Base-by-base conservation (phyloP, 1,140 invertebrate species). In the Trichonephila inaurata region DNA sequence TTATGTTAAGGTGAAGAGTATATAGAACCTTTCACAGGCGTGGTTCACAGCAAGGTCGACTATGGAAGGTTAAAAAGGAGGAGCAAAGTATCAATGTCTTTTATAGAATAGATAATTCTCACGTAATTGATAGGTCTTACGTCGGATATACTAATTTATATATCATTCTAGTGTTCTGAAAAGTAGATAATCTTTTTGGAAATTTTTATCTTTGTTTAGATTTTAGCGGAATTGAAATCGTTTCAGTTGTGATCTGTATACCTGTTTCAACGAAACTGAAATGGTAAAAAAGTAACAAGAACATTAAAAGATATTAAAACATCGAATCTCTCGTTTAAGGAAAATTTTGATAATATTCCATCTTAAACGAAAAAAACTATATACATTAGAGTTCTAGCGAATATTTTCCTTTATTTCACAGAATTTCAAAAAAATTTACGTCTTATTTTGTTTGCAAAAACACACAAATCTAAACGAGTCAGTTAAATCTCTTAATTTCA, bases 21-120 rank as follows among this genome's bases (percentile, higher is more conserved):
- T 6, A 77, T 33, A 12, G 72, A 40, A 77, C 14, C 33, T 33
- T 18, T 77, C 72, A 28, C 28, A 77, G 28, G 28, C 28, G 28
- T 69, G 66, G 66, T 69, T 69, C n/a, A 69, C 18, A 33, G 72
- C 72, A 77, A 77, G 72, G 72, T 77, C 72, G 33, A 19, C 72
- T 40, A 77, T 19, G 72, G 18, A 40, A 77, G 28, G 72, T 28
- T 18, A 33, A 40, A 28, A 18, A 40, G 72, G 69, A 40, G 69
- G 28, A 19, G 16, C 28, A 33, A 18, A 64, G 21, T 62, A 19
- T 64, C 16, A 64, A 18, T 64, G 62, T 6, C 16, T 64, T 19
- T 64, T 21, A 19, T 18, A 10, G 51, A 51, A 51, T 51, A 51
- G 18, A 6, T 64, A 64, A 64, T 7, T 21, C 18, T 77, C 18